phyloP scores from a whole-genome alignment of 2,113 vertebrate genomes.

The Phrynosoma blainvillii region DNA sequence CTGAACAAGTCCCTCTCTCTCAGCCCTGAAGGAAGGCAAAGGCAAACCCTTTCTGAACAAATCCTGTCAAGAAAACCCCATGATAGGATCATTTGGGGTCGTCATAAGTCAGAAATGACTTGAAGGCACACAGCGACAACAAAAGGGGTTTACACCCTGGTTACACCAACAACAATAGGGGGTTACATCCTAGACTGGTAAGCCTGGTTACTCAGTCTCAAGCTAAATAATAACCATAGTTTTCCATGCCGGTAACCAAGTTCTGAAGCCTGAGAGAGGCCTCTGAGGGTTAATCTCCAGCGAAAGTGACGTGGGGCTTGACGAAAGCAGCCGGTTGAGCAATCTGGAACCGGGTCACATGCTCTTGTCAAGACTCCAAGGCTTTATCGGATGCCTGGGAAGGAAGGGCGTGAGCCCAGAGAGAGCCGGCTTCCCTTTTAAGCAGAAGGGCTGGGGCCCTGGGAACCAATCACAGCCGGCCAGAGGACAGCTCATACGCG shows the following conservation, averaged over 20 bases:
- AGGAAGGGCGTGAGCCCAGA: constrained; percentile 13
- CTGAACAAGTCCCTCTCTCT: too few relatives aligned
- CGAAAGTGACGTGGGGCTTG: constrained; percentile 46
- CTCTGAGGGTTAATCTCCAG: constrained; percentile 57
- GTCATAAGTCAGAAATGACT: too few relatives aligned
- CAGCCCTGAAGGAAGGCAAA: too few relatives aligned
- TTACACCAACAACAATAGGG: too few relatives aligned
- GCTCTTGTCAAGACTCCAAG: not conserved
- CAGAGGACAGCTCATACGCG: constrained; percentile 44
- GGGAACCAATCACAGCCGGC: constrained; percentile 59
- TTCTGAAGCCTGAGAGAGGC: rapidly evolving
- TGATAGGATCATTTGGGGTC: too few relatives aligned
- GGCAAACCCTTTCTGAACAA: too few relatives aligned
- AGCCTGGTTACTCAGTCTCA: too few relatives aligned
- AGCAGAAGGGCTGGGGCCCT: constrained; percentile 72
- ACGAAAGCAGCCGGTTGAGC: constrained; percentile 46
- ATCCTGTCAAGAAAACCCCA: too few relatives aligned
- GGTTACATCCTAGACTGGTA: too few relatives aligned
- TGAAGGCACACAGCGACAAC: too few relatives aligned
- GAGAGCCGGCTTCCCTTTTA: constrained; percentile 53
- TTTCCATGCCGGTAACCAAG: not conserved
- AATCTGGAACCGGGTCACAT: constrained; percentile 36
- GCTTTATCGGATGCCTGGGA: constrained; percentile 29
- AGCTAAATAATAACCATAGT: too few relatives aligned
- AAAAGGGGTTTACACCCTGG: too few relatives aligned